A percentile compares a stretch with the other conserved stretches of the same genome.
Evolutionary conservation across 2,888 invertebrate genomes (phyloP).

Genomic region (Aphidius colemani): DNA sequence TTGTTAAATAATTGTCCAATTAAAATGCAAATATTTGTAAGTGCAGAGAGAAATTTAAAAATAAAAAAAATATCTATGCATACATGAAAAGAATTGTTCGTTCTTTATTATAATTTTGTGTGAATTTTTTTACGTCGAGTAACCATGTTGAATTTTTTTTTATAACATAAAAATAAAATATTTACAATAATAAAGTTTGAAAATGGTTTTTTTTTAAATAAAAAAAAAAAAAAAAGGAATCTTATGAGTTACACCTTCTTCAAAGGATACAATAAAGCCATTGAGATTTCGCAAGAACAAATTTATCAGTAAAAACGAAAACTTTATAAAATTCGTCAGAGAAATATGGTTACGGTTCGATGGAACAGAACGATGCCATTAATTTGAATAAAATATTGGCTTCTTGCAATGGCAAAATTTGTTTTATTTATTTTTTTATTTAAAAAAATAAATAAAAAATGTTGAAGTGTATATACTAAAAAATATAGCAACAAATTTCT

Average conservation of each 20-base stretch:
- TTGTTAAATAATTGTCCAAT: no score
- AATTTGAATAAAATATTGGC: slow-evolving; percentile 32
- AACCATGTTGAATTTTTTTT: no score
- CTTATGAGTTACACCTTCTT: no score
- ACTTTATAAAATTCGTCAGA: slow-evolving; percentile 23
- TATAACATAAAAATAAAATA: no score
- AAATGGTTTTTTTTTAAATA: no score
- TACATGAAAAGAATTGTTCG: no score
- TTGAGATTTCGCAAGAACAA: background rate
- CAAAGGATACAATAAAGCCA: background rate
- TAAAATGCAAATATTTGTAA: background rate
- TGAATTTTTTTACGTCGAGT: no score
- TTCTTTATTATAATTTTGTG: no score
- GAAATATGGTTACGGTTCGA: slow-evolving; percentile 21
- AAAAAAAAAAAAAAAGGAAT: no score
- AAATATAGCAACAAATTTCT: background rate
- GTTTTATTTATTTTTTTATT: no score
- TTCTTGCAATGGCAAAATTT: background rate
- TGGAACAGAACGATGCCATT: slow-evolving; percentile 27
- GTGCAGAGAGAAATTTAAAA: background rate
- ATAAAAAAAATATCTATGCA: no score
- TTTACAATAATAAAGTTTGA: no score
- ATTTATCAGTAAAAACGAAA: slow-evolving; percentile 2
- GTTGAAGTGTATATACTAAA: background rate
- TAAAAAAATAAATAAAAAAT: background rate